Base-by-base conservation (phyloP, 2,888 invertebrate species). In the Griposia aprilina region DNA sequence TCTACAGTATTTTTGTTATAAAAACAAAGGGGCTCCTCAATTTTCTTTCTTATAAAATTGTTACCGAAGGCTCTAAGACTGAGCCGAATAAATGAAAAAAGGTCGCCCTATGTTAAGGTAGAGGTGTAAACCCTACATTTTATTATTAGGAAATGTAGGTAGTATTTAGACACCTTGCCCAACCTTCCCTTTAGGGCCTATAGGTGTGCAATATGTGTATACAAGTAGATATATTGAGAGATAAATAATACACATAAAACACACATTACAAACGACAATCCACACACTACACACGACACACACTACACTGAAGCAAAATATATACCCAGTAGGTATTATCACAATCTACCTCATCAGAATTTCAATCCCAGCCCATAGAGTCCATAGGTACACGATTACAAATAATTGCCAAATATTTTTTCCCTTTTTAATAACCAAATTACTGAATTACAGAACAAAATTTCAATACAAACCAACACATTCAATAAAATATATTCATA, bases 1-100 rank as follows among this genome's bases (percentile, higher is more conserved):
- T 75, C 36, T 69, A 41, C 50, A 67, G 17, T 36, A 2, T 66
- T 60, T 23, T 55, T 75, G 17, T 23, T 30, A 69, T n/a, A 69
- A 59, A 59, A 52, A 62, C 0, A 74, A 81, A 73, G 15, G 41
- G 41, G 41, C 13, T 30, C 20, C n/a, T 45, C 11, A 30, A 52
- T 69, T 60, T 76, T 57, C 15, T 23, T 63, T 50, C 7, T 20
- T 17, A n/a, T 10, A n/a, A 62, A 23, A 59, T 52, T 52, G 13
- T n/a, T 15, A 26, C 17, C 20, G 1, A 13, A 11, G 26, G 48
- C 41, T 59, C 2, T 36, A 50, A n/a, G 2, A 48, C 10, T 59
- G 59, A 48, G 7, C 45, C n/a, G 3, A 0, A 13, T 36, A 41
- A 66, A 45, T 41, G 41, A 68, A 60, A 77, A 70, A 52, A 45